phyloP scores from a whole-genome alignment of 2,797 vertebrate species.

The Varecia variegata region DNA sequence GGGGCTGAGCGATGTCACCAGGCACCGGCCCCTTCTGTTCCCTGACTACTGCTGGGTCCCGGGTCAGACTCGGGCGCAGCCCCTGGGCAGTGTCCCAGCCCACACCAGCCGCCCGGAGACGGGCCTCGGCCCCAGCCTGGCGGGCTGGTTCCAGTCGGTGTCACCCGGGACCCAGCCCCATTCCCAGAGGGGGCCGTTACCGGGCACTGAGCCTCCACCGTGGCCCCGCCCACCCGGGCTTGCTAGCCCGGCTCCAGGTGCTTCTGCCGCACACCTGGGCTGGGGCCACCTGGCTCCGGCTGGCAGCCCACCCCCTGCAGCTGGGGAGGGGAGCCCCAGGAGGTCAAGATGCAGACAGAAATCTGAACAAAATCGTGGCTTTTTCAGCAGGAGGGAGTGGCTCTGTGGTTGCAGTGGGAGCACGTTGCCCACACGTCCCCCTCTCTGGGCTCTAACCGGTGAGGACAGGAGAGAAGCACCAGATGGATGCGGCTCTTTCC shows the following conservation, averaged over 20 bases:
- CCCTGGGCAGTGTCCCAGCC: not conserved
- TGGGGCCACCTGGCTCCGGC: not conserved
- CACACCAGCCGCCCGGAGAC: not conserved
- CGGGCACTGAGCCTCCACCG: fast-evolving
- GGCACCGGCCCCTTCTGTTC: not conserved
- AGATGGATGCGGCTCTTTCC: fast-evolving
- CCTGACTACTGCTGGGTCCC: not conserved
- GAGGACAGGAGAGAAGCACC: not conserved
- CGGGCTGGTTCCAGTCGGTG: not conserved
- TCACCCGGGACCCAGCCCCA: fast-evolving
- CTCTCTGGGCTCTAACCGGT: fast-evolving
- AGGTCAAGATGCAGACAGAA: fast-evolving
- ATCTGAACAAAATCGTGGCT: not conserved
- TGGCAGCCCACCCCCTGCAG: no score
- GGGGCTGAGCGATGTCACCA: not conserved
- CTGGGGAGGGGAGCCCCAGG: no score
- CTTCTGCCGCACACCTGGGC: fast-evolving
- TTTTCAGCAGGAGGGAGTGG: not conserved
- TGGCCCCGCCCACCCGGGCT: no score
- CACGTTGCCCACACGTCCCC: fast-evolving
- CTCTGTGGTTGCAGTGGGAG: fast-evolving
- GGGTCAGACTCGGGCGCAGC: fast-evolving
- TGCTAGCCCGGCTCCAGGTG: fast-evolving
- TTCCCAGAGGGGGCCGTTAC: not conserved
- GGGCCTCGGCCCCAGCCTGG: not conserved